Base-by-base conservation (phyloP, 1,140 invertebrate species). In the Ips typographus region DNA sequence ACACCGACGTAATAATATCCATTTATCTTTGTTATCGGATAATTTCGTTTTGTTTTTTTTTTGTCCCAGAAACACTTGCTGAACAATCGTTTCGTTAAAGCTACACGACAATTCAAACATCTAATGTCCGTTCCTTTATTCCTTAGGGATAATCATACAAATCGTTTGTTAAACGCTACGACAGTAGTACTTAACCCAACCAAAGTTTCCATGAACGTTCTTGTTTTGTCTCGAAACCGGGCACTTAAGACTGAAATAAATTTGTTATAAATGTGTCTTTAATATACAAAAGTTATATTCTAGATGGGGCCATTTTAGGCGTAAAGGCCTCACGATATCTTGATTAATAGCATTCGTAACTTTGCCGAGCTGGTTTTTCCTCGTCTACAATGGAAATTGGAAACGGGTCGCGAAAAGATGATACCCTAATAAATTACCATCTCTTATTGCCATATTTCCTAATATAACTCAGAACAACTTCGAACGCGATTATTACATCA, bases 301-400 rank as follows among this genome's bases (percentile, higher is more conserved):
- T 37, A 39, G 41, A 49, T 40, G 60, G 60, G 22, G 6, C 37
- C 37, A 51, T 63, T 63, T 63, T 52, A 52, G n/a, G 39, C 38
- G 52, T 37, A 63, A 63, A 63, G 52, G 49, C 60, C 41, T 39
- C 40, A 63, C 40, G 6, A 63, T 63, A 43, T 63, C 37, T 63
- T 63, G 60, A 63, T 63, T 63, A 63, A 63, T 63, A 40, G 40
- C 42, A 42, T 63, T 63, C 41, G 22, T 40, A 49, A 52, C 36
- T 52, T 38, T 63, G 6, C n/a, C n/a, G 47, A 52, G 8, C 4
- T 37, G 44, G 40, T 44, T 63, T 51, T 63, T 63, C 36, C 4
- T 51, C 49, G 37, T 63, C 22, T 8, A 63, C 39, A 52, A 63
- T 63, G 60, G 40, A 63, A 63, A 60, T 60, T 60, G 58, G 40